A percentile compares a stretch with the other conserved stretches of the same genome.
These are phyloP conservation scores for Drosophila orosa DNA, from an alignment of 1,140 invertebrate species.

Conservation along the genomic window DNA sequence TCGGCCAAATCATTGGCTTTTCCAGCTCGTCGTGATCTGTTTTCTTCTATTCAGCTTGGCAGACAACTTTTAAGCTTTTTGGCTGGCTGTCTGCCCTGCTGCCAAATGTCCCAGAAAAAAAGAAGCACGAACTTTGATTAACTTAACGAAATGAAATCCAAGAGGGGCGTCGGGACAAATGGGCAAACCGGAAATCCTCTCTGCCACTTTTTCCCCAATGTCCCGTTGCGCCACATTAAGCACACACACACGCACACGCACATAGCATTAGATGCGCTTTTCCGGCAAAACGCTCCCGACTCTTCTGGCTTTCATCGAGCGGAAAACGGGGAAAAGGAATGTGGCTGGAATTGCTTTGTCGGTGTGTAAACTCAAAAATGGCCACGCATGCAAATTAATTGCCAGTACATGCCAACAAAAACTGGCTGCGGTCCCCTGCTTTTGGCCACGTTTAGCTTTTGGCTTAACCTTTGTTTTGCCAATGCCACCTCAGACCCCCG, in stretches of 20 bases:
- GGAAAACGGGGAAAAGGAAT: slow-evolving; percentile 13
- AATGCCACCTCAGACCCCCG: not conserved
- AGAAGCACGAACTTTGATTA: slow-evolving; percentile 43
- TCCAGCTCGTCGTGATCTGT: slow-evolving; percentile 9
- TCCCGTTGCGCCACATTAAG: slow-evolving; percentile 44
- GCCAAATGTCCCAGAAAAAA: slow-evolving; percentile 27
- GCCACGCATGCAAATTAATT: slow-evolving; percentile 73
- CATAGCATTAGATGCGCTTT: slow-evolving; percentile 14
- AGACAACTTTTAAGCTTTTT: slow-evolving; percentile 29
- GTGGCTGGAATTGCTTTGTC: slow-evolving; percentile 26
- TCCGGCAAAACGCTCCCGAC: not conserved
- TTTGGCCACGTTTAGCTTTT: slow-evolving; percentile 31
- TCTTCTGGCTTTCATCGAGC: slow-evolving; percentile 20
- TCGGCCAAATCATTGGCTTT: slow-evolving; percentile 32
- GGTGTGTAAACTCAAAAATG: slow-evolving; percentile 49
- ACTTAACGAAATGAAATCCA: slow-evolving; percentile 25
- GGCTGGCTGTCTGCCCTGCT: slow-evolving; percentile 16
- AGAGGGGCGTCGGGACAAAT: slow-evolving; percentile 10
- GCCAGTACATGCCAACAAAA: slow-evolving; percentile 23
- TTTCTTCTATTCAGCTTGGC: slow-evolving; percentile 17
- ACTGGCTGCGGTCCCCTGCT: slow-evolving; percentile 19
- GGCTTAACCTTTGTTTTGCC: slow-evolving; percentile 51
- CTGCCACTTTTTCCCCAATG: slow-evolving; percentile 16
- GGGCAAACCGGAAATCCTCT: slow-evolving; percentile 24
- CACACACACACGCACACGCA: slow-evolving; percentile 14